phyloP scores from a whole-genome alignment of 2,797 vertebrate species.

The Allenopithecus nigroviridis region DNA sequence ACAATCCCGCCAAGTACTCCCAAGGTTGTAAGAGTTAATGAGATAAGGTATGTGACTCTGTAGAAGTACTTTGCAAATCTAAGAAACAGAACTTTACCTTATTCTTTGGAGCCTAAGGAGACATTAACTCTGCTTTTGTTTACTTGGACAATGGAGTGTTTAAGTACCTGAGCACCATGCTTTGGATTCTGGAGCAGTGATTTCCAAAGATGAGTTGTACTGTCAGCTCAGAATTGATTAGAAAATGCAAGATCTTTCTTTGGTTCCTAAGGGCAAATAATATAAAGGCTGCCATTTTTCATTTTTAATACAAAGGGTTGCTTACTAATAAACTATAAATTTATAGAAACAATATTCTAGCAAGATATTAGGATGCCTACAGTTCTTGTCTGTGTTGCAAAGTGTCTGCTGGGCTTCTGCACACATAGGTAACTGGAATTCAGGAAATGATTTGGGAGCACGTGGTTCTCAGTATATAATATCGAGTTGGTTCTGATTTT shows the following conservation, averaged over 20 bases:
- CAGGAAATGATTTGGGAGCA: constrained; percentile 30
- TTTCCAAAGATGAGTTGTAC: neutral
- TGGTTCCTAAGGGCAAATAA: constrained; percentile 26
- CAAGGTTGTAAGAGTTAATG: neutral
- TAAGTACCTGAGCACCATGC: neutral
- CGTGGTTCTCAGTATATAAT: neutral
- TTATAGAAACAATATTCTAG: neutral
- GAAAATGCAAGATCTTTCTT: neutral
- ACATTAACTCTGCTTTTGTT: neutral
- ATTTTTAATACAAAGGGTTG: constrained; percentile 6
- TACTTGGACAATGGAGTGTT: neutral
- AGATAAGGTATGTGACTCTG: neutral
- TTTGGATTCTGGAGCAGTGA: neutral
- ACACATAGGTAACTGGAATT: neutral
- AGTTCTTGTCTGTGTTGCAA: neutral
- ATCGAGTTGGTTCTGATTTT: constrained; percentile 32
- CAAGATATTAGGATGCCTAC: neutral
- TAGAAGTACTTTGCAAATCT: constrained; percentile 10
- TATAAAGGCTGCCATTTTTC: neutral
- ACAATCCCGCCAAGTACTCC: neutral
- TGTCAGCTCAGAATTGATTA: neutral
- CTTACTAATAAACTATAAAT: neutral
- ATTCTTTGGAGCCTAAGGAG: neutral
- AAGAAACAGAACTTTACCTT: neutral
- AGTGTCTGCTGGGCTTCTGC: neutral